phyloP scores from a whole-genome alignment of 1,140 invertebrate species.

The Bombus waltoni region DNA sequence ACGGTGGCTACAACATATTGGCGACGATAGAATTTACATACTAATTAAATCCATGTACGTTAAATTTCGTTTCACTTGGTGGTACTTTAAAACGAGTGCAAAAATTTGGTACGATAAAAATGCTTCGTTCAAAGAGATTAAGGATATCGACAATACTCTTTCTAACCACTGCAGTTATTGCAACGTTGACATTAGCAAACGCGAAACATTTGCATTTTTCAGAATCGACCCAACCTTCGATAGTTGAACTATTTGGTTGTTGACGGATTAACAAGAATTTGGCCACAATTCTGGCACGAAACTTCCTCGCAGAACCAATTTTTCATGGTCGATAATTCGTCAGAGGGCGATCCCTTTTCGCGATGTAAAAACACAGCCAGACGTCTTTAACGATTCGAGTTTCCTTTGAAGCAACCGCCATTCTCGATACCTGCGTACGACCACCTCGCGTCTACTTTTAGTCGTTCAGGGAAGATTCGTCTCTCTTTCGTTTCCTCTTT shows the following conservation, averaged over 20 bases:
- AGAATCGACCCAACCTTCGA: background rate
- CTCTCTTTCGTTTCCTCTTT: constrained; percentile 62
- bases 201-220: too few species aligned
- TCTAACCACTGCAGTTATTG: too few species aligned
- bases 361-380: constrained; percentile 18
- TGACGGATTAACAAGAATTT: background rate
- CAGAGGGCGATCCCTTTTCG: background rate
- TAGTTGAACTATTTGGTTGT: background rate
- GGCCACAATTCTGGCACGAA: background rate
- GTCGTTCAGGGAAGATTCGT: constrained; percentile 38
- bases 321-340: background rate
- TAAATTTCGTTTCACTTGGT: too few species aligned
- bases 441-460: constrained; percentile 67
- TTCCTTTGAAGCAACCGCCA: constrained; percentile 37
- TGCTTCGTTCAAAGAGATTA: too few species aligned
- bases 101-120: too few species aligned
- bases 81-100: too few species aligned
- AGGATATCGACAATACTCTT: too few species aligned
- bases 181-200: too few species aligned
- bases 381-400: constrained; percentile 30
- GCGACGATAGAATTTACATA: too few species aligned
- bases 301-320: background rate
- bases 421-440: constrained; percentile 11
- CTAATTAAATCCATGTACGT: too few species aligned
- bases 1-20: too few species aligned